Percentiles rank a stretch among this genome's conserved stretches.
Conservation (phyloP, 2,113 vertebrate species). For the Struthio camelus region DNA sequence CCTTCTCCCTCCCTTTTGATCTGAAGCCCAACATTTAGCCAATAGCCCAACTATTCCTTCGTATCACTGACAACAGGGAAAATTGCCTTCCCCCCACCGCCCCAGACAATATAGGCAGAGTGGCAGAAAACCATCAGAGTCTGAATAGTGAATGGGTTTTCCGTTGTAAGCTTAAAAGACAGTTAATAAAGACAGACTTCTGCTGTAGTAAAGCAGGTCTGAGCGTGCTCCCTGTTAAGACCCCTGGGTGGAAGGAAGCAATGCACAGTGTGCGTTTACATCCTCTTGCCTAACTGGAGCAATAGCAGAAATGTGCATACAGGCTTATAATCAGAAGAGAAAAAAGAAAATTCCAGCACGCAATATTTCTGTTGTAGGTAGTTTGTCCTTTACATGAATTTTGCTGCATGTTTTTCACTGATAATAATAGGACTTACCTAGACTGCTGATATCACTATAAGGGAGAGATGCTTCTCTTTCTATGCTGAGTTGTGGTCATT, state of each 20-base stretch:
- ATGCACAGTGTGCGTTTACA: too few relatives aligned
- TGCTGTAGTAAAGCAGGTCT: not conserved
- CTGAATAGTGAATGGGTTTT: not conserved
- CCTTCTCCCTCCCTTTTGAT: not conserved
- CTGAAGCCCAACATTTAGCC: not conserved
- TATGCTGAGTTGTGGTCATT: not conserved
- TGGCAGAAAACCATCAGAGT: not conserved
- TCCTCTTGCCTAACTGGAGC: too few relatives aligned
- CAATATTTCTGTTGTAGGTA: not conserved
- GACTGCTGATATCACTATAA: not conserved
- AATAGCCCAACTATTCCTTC: too few relatives aligned
- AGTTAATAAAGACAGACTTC: not conserved
- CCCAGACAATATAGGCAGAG: not conserved
- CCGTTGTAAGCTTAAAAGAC: not conserved
- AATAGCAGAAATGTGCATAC: not conserved
- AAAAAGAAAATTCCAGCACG: not conserved
- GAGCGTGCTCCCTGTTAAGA: not conserved
- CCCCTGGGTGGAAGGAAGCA: not conserved
- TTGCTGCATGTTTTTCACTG: not conserved
- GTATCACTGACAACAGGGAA: too few relatives aligned
- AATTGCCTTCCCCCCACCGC: too few relatives aligned
- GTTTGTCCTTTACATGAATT: not conserved
- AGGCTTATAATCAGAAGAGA: not conserved
- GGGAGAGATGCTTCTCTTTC: not conserved
- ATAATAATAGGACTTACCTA: not conserved